Conservation (phyloP, 2,797 vertebrate species). For the Cyprinodon diabolis region DNA sequence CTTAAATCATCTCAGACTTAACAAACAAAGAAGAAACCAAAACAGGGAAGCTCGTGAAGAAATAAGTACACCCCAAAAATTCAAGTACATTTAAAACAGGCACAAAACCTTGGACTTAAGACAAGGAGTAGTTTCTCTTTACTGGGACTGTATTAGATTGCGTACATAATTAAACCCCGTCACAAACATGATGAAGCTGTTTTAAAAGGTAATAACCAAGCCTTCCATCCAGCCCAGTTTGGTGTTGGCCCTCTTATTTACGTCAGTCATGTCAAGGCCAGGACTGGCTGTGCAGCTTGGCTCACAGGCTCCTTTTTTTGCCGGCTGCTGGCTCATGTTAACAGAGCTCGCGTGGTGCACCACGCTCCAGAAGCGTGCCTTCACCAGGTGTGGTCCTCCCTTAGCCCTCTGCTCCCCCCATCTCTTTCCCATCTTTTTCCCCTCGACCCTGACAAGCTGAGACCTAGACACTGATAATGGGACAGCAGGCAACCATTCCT, state of each 20-base stretch:
- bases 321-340: conserved; percentile 43
- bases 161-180: not conserved
- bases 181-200: not conserved
- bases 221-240: conserved; percentile 1
- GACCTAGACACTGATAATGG: conserved; percentile 67
- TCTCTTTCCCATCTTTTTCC: conserved; percentile 72
- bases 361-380: conserved; percentile 84
- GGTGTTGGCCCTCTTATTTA: conserved; percentile 44
- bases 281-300: conserved; percentile 58
- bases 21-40: not conserved
- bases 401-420: conserved; percentile 25
- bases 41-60: not conserved
- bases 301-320: conserved; percentile 43
- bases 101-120: not conserved
- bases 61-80: not conserved
- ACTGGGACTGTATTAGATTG: not conserved
- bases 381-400: conserved; percentile 76
- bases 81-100: not conserved
- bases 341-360: conserved; percentile 32
- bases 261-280: conserved; percentile 74
- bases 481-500: conserved; percentile 69
- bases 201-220: not conserved
- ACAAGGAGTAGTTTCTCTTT: not conserved
- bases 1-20: too few species aligned
- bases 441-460: conserved; percentile 75